Percentiles rank a stretch among this genome's conserved stretches.
phyloP scores from a whole-genome alignment of 2,113 vertebrate genomes.

The Castor canadensis region DNA sequence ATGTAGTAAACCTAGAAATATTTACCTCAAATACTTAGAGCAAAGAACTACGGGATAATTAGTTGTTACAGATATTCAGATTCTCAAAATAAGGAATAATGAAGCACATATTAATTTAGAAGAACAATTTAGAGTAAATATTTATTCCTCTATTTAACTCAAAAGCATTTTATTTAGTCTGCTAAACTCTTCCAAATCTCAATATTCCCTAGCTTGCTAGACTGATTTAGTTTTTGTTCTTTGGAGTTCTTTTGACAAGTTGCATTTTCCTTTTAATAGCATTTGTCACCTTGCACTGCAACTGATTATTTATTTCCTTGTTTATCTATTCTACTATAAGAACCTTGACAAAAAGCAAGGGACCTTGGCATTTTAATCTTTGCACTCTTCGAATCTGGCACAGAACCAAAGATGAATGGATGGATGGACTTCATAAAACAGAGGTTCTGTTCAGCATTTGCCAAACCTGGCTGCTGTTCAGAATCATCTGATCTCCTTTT shows the following conservation, averaged over 20 bases:
- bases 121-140: background rate
- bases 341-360: background rate
- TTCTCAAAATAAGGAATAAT: background rate
- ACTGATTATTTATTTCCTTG: background rate
- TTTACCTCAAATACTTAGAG: background rate
- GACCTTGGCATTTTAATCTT: background rate
- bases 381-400: background rate
- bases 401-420: background rate
- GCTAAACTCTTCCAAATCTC: background rate
- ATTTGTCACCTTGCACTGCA: background rate
- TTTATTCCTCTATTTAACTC: background rate
- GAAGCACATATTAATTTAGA: background rate
- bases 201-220: background rate
- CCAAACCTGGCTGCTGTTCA: background rate
- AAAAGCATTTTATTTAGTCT: background rate
- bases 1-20: background rate
- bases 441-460: background rate
- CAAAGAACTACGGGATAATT: background rate
- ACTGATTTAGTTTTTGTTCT: background rate
- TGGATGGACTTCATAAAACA: background rate
- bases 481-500: background rate
- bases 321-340: background rate
- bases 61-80: background rate
- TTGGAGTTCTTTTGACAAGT: background rate
- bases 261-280: background rate